Evolutionary conservation across 53 echinoderm and acorn worm genomes (phyloP).

Genomic region (Mesocentrotus franciscanus): DNA sequence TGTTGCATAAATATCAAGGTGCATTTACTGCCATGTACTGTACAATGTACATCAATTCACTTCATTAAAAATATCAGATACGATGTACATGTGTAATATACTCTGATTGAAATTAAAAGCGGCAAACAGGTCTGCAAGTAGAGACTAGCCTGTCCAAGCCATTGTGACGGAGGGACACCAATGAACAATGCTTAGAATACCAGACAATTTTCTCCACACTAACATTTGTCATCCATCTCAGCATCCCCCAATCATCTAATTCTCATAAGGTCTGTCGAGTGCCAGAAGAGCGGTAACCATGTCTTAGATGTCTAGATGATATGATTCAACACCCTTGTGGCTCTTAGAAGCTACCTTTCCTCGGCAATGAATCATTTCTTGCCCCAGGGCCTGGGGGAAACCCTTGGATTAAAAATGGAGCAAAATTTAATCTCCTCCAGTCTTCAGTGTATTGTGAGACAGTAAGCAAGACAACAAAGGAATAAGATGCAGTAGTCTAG

Average conservation of each 20-base stretch:
- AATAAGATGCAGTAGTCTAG: background rate
- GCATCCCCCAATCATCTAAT: background rate
- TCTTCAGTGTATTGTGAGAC: background rate
- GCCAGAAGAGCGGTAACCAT: background rate
- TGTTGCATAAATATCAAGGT: no score
- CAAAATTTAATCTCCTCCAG: conserved; percentile 9
- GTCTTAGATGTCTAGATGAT: background rate
- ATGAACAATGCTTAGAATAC: background rate
- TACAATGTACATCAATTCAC: no score
- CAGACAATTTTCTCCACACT: conserved; percentile 23
- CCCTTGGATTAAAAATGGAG: background rate
- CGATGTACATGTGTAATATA: no score
- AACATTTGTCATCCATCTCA: background rate
- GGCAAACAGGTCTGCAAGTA: background rate
- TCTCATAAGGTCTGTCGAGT: background rate
- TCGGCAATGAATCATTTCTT: background rate
- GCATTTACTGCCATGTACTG: no score
- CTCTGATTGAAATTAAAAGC: background rate
- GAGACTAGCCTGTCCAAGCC: background rate
- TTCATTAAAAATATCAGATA: no score
- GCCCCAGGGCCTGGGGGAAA: background rate
- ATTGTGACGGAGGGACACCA: background rate
- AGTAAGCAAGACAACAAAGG: background rate
- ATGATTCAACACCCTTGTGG: background rate
- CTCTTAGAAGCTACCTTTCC: background rate